Base-by-base conservation (phyloP, 2,113 vertebrate genomes). In the Pitta sordida region DNA sequence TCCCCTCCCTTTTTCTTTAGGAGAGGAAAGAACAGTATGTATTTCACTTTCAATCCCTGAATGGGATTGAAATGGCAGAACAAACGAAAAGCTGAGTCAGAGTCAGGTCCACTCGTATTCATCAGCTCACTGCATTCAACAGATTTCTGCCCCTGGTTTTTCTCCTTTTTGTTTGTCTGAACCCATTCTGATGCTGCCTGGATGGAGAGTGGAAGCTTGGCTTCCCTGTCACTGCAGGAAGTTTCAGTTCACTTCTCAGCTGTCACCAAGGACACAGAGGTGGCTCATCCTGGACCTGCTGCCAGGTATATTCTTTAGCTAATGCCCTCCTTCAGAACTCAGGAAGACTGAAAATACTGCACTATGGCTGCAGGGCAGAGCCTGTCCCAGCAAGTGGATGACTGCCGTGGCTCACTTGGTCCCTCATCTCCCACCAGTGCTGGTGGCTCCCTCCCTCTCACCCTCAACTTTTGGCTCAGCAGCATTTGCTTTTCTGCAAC, bases 61-160 rank as follows among this genome's bases (percentile, higher is more conserved):
- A 62, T 90, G 90, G n/a, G n/a, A 90, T 91, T 51, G 34, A 70
- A 85, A 56, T 1, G 17, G 82, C 70, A 80, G 91, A 94, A 82
- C 85, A 96, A 96, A 95, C 59, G 59, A 52, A 73, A 85, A 87
- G 37, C 70, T 34, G 85, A 90, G 82, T 63, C 92, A 94, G 78
- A 64, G 41, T 62, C 37, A 69, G 27, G 62, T 90, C 82, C 71
- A 58, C 75, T 75, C 0, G 0, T 24, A 69, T 21, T 74, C 87
- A 82, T 77, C 71, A 77, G 46, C 79, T 82, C 2, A 2, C 46
- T 86, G 55, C 1, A 6, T n/a, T 83, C 56, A 70, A 84, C 52
- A 52, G 12, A 52, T 39, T 92, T 94, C 74, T 89, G 56, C 13
- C 39, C 22, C 30, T 13, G 5, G 1, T 71, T 91, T 64, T 91